These are phyloP conservation scores for Eulemur mongoz DNA, from an alignment of 2,797 vertebrate species.

Conservation along the genomic window DNA sequence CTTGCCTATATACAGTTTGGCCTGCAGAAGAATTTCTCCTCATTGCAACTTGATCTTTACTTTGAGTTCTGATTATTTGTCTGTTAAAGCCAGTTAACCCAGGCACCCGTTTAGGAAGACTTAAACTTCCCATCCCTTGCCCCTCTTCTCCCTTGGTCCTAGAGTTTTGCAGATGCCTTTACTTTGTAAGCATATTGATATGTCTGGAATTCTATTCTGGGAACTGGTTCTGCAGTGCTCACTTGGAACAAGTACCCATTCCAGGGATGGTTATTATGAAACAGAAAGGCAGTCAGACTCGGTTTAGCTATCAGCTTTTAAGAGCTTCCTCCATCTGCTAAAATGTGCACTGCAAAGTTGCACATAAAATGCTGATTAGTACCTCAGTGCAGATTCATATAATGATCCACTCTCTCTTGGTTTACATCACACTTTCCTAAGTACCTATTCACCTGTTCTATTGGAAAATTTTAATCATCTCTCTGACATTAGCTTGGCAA, in stretches of 20 bases:
- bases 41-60: neutral
- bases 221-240: conserved; percentile 45
- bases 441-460: conserved; percentile 79
- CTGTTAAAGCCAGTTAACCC: neutral
- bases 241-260: conserved; percentile 60
- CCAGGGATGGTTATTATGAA: conserved; percentile 59
- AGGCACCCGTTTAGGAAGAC: neutral
- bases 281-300: conserved; percentile 71
- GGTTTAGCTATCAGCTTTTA: conserved; percentile 76
- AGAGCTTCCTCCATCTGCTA: conserved; percentile 80
- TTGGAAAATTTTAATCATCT: conserved; percentile 75
- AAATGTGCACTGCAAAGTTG: conserved; percentile 70
- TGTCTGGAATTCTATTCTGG: conserved; percentile 50
- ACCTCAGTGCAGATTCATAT: conserved; percentile 64
- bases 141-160: neutral
- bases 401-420: conserved; percentile 65
- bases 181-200: conserved; percentile 24
- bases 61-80: conserved; percentile 18
- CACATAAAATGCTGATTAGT: conserved; percentile 79
- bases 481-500: conserved; percentile 73
- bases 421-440: conserved; percentile 70
- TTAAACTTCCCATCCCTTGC: neutral
- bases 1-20: neutral
- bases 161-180: neutral
- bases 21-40: neutral